A percentile compares a stretch with the other conserved stretches of the same genome.
Evolutionary conservation across 2,888 invertebrate species (phyloP).

Genomic region (Perdita meconis): DNA sequence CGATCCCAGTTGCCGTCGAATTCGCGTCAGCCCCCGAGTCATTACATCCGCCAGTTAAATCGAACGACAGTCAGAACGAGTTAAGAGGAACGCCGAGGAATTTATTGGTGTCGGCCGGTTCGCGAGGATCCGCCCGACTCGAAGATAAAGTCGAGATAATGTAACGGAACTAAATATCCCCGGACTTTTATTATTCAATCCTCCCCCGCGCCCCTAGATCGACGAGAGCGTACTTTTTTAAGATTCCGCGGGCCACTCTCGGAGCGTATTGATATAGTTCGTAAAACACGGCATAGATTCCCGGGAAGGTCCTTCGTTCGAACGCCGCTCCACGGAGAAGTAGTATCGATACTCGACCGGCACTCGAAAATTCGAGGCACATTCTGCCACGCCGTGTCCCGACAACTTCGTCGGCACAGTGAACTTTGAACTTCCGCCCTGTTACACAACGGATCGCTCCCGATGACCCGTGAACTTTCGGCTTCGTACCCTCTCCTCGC

Average conservation of each 20-base stretch:
- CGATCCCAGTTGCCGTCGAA: neutral
- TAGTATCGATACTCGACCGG: conserved; percentile 40
- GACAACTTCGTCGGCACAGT: conserved; percentile 58
- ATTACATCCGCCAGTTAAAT: conserved; percentile 10
- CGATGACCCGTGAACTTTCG: conserved; percentile 75
- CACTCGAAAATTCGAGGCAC: conserved; percentile 60
- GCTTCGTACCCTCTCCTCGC: conserved; percentile 30
- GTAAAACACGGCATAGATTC: conserved; percentile 49
- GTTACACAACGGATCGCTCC: conserved; percentile 63
- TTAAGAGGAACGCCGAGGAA: conserved; percentile 11
- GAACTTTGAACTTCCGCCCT: conserved; percentile 74
- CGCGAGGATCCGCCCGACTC: neutral
- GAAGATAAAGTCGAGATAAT: conserved; percentile 36
- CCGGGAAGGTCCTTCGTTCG: neutral
- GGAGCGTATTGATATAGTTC: conserved; percentile 42
- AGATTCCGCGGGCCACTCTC: neutral
- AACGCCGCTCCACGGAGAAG: conserved; percentile 28
- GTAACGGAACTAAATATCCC: conserved; percentile 49
- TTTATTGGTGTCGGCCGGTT: too few species aligned
- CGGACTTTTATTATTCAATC: conserved; percentile 44
- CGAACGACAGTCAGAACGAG: conserved; percentile 8
- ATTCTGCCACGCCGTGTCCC: conserved; percentile 43
- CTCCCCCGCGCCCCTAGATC: neutral
- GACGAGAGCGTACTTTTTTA: conserved; percentile 9
- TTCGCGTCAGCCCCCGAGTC: neutral